Percentiles rank a stretch among this genome's conserved stretches.
phyloP scores from a whole-genome alignment of 1,140 invertebrate genomes.

The Heliconius eleuchia region DNA sequence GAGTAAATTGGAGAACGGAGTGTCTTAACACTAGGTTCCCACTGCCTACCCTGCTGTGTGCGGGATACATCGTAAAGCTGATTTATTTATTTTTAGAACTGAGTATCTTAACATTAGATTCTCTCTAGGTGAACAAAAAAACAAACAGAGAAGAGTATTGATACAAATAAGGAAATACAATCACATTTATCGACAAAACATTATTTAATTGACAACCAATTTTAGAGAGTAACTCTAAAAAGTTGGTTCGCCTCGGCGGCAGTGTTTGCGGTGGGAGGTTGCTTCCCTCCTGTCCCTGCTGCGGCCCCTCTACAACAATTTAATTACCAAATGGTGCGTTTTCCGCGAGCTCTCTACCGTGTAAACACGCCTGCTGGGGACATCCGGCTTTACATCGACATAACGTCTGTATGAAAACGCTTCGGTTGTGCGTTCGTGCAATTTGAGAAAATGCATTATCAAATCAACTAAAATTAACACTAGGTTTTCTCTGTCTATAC shows the following conservation, averaged over 20 bases:
- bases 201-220: constrained; percentile 3
- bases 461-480: too few relatives aligned
- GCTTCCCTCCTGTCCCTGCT: constrained; percentile 28
- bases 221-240: constrained; percentile 2
- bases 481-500: too few relatives aligned
- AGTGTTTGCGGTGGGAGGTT: constrained; percentile 62
- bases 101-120: too few relatives aligned
- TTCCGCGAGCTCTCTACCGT: constrained; percentile 11
- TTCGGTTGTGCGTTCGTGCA: too few relatives aligned
- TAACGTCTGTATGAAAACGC: too few relatives aligned
- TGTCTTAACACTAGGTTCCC: too few relatives aligned
- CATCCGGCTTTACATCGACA: not conserved
- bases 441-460: too few relatives aligned
- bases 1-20: too few relatives aligned
- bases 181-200: not conserved
- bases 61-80: too few relatives aligned
- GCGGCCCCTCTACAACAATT: not conserved
- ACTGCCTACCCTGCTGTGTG: too few relatives aligned
- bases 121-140: not conserved
- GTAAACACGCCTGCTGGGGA: constrained; percentile 4
- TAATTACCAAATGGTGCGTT: constrained; percentile 20
- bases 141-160: not conserved
- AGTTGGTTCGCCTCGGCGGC: not conserved
- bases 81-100: too few relatives aligned
- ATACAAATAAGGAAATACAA: not conserved